Evolutionary conservation across 2,797 vertebrate genomes (phyloP).

Genomic region (Heterohyrax brucei): DNA sequence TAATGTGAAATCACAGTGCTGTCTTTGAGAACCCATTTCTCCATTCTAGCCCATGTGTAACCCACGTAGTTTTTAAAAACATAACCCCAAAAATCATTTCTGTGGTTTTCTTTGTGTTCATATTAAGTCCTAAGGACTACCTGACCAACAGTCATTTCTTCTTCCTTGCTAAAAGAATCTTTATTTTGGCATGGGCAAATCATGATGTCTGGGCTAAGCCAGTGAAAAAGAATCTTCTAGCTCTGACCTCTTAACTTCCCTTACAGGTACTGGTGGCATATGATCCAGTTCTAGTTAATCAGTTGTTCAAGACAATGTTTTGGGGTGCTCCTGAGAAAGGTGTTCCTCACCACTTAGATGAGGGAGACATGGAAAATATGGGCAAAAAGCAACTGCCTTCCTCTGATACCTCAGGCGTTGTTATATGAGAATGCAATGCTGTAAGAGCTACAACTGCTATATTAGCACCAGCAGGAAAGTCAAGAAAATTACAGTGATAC

Average conservation of each 20-base stretch:
- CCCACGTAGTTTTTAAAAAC: slow-evolving; percentile 45
- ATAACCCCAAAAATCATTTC: slow-evolving; percentile 32
- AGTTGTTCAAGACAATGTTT: background rate
- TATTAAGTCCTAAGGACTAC: background rate
- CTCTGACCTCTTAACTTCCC: slow-evolving; percentile 17
- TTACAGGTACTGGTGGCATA: background rate
- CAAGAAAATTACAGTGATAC: background rate
- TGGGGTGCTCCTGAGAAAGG: background rate
- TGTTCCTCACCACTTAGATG: background rate
- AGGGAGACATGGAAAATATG: background rate
- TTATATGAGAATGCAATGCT: background rate
- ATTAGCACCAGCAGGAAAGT: background rate
- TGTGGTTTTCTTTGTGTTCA: slow-evolving; percentile 56
- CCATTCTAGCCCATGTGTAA: background rate
- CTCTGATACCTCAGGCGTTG: background rate
- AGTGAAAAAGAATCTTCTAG: slow-evolving; percentile 29
- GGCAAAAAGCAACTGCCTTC: background rate
- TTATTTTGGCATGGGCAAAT: background rate
- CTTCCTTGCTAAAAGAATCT: slow-evolving; percentile 50
- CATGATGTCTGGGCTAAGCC: background rate
- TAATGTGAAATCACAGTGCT: slow-evolving; percentile 53
- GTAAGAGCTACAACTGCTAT: background rate
- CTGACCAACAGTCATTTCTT: background rate
- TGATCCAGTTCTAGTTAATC: background rate
- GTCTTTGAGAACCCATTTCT: slow-evolving; percentile 44